Base-by-base conservation (phyloP, 1,140 invertebrate genomes). In the Cephus cinctus region DNA sequence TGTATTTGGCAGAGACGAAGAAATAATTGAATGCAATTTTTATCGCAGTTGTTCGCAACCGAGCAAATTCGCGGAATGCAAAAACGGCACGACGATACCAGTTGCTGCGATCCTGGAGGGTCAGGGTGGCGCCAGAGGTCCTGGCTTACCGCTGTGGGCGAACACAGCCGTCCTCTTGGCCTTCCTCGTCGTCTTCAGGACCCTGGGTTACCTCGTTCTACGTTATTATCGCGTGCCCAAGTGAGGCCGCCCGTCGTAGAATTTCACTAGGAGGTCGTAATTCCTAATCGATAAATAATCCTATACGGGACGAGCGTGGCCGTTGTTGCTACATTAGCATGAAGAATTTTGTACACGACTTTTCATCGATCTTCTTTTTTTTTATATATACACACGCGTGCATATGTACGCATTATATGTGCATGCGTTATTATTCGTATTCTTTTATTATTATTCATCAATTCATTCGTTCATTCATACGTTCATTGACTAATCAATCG, bases 191-290 rank as follows among this genome's bases (percentile, higher is more conserved):
- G 78, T 87, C 38, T 90, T 90, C 71, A 79, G 88, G 52, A 69
- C 84, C 19, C 76, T 89, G 31, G 88, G 88, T 38, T 91, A 91
- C 65, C 70, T 88, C 42, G 86, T 90, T 34, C 73, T 91, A 51
- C 80, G 88, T 50, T 89, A 84, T 65, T 78, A 87, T 61, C 81
- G 86, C 52, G 81, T 83, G 58, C 84, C 84, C 35, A 83, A 83
- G 70, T 83, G 72, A 79, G 51, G 44, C 30, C 20, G 4, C 20
- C 20, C 18, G 4, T 19, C 35, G 12, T 38, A n/a, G n/a, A n/a
- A n/a, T n/a, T n/a, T n/a, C n/a, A n/a, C n/a, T n/a, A n/a, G n/a
- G n/a, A n/a, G n/a, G n/a, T n/a, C n/a, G n/a, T n/a, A n/a, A n/a
- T n/a, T n/a, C n/a, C n/a, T n/a, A n/a, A n/a, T n/a, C n/a, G n/a